Conservation (phyloP, 2,113 vertebrate species). For the Murina feae region DNA sequence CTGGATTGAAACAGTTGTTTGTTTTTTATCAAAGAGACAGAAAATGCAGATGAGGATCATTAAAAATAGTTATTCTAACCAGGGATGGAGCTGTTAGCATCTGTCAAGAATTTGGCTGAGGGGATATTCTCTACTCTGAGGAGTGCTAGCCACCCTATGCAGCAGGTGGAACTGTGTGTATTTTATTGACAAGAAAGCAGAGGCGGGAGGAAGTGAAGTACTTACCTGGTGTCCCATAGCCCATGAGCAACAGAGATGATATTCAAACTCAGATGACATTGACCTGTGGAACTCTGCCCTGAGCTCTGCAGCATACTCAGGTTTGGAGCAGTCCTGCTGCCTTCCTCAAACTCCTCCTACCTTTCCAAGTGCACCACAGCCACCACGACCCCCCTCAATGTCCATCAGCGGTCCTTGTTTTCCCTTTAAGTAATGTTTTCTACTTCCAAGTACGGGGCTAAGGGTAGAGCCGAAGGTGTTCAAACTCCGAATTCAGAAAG, state of each 20-base stretch:
- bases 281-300: neutral
- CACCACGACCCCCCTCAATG: no score
- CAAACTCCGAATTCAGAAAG: neutral
- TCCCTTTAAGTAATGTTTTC: neutral
- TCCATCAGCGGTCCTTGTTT: neutral
- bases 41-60: neutral
- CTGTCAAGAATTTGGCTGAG: neutral
- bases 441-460: neutral
- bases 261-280: neutral
- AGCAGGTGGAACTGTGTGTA: neutral
- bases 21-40: neutral
- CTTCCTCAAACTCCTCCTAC: neutral
- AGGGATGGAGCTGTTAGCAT: neutral
- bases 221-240: neutral
- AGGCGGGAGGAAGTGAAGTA: neutral
- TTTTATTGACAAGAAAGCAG: neutral
- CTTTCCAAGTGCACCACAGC: neutral
- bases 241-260: neutral
- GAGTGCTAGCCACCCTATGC: neutral
- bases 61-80: neutral
- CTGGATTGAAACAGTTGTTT: neutral
- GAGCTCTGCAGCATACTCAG: neutral
- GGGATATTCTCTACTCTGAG: neutral
- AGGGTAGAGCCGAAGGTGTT: neutral
- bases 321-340: neutral